Base-by-base conservation (phyloP, 2,888 invertebrate species). In the Germaria angustata region DNA sequence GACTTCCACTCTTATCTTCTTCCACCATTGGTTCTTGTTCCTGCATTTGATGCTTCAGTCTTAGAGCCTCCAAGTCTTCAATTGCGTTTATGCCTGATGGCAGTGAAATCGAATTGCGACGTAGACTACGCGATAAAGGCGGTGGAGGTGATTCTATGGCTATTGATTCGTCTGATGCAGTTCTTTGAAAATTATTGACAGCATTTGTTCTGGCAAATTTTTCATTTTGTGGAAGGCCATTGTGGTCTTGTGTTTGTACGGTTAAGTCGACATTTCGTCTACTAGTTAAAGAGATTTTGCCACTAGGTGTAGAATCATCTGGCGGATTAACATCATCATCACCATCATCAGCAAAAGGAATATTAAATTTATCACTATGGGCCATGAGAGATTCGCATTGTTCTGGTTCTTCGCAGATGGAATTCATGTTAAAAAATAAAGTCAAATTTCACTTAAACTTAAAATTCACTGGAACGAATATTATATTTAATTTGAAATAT, bases 51-150 rank as follows among this genome's bases (percentile, higher is more conserved):
- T 89, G 88, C 39, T 90, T 88, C 63, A 94, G 87, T 13, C 93
- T 93, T 69, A 94, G 86, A 7, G 93, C 93, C 86, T 94, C 93
- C 85, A 93, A 85, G 80, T 94, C 94, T 89, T 95, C 91, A 11
- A 82, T 75, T 68, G 94, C 94, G 87, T 95, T 94, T 77, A 96
- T 91, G 84, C 91, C 91, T 84, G 93, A 92, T 2, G 96, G 96
- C 92, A 96, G 92, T 2, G 96, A 95, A 82, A 95, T 94, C 2
- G 95, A 95, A 85, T 95, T 95, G 85, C 95, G 93, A 63, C 95
- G 92, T 65, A 94, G 88, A n/a, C 86, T 86, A 0, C 86, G 87
- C 7, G 80, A 13, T 57, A 78, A 15, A 9, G 78, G 78, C 13
- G 39, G 1, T 2, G 69, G 9, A 5, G 75, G 75, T 9, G 81